phyloP scores from a whole-genome alignment of 2,888 invertebrate genomes.

The Caenorhabditis doughertyi region DNA sequence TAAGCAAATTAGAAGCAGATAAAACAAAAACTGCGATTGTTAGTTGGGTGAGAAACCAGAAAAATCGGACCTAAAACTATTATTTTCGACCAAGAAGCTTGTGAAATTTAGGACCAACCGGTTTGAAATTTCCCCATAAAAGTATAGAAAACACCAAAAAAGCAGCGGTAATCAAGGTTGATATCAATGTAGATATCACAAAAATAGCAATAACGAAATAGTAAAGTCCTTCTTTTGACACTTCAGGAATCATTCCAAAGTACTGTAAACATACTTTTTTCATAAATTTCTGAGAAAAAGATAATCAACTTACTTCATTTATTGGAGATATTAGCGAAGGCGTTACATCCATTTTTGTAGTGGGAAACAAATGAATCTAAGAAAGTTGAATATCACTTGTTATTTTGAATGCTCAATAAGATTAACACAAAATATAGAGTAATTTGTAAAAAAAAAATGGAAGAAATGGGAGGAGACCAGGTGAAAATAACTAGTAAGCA shows the following conservation, averaged over 20 bases:
- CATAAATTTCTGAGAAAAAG: no score
- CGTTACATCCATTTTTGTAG: no score
- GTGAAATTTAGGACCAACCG: background rate
- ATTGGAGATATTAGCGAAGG: no score
- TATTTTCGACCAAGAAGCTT: background rate
- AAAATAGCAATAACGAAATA: slow-evolving; percentile 29
- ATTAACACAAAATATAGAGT: no score
- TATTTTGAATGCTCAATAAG: no score
- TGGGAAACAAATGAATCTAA: no score
- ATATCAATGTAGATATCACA: slow-evolving; percentile 16
- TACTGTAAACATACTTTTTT: slow-evolving; percentile 8
- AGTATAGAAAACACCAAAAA: slow-evolving; percentile 21
- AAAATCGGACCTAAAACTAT: slow-evolving; percentile 39
- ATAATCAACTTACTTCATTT: background rate
- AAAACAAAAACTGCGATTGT: slow-evolving; percentile 36
- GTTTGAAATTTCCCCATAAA: slow-evolving; percentile 36
- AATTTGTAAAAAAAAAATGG: no score
- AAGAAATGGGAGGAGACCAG: no score
- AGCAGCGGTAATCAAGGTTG: slow-evolving; percentile 18
- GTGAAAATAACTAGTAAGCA: no score
- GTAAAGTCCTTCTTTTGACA: slow-evolving; percentile 17
- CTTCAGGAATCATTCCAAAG: background rate
- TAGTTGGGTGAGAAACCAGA: slow-evolving; percentile 49
- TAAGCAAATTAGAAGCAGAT: slow-evolving; percentile 30
- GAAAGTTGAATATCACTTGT: no score